Conservation (phyloP, 2,113 vertebrate genomes). For the Thalassoma bifasciatum region DNA sequence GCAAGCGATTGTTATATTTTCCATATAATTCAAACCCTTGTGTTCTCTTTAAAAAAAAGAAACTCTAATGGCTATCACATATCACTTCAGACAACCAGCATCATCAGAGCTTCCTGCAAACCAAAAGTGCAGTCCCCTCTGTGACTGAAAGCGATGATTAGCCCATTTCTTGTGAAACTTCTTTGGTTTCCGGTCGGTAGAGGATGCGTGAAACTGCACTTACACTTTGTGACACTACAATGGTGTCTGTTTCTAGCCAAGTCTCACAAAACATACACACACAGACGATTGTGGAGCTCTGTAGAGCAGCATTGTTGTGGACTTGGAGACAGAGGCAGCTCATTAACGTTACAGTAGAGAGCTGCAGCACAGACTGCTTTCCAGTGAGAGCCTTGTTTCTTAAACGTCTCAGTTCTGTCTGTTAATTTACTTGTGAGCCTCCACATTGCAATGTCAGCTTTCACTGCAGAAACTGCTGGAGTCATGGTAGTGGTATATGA, state of each 20-base stretch:
- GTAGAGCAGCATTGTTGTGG: conserved; percentile 17
- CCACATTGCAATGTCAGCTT: conserved; percentile 34
- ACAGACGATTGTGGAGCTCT: conserved; percentile 2
- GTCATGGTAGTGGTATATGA: background rate
- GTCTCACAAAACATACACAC: background rate
- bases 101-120: background rate
- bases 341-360: background rate
- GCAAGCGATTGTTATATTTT: background rate
- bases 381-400: conserved; percentile 50
- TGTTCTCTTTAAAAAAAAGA: background rate
- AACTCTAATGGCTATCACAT: too few relatives aligned
- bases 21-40: background rate
- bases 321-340: background rate
- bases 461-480: conserved; percentile 14
- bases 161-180: background rate
- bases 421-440: conserved; percentile 21
- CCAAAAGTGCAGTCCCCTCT: background rate
- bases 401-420: conserved; percentile 44
- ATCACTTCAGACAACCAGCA: background rate
- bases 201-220: background rate
- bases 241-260: background rate
- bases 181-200: background rate
- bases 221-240: too few relatives aligned
- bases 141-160: background rate
- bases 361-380: background rate